Conservation (phyloP, 2,797 vertebrate species). For the Argyrosomus regius region DNA sequence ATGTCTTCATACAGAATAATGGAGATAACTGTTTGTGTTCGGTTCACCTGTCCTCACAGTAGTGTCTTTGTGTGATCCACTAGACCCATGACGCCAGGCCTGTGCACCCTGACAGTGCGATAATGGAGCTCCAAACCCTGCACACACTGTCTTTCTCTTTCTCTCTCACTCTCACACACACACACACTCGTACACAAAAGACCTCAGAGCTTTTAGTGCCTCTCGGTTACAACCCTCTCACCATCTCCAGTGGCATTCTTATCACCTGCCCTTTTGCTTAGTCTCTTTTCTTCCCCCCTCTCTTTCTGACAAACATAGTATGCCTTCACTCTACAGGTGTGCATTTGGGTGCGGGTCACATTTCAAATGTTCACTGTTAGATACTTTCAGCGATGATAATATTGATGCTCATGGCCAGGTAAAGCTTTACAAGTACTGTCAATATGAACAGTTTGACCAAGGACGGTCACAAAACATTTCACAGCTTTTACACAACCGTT, state of each 20-base stretch:
- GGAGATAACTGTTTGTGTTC: conserved; percentile 36
- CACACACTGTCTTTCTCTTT: conserved; percentile 29
- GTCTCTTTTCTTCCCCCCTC: conserved; percentile 9
- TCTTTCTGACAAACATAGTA: conserved; percentile 32
- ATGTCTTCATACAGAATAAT: conserved; percentile 33
- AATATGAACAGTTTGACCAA: neutral
- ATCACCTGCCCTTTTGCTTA: conserved; percentile 63
- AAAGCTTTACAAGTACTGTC: neutral
- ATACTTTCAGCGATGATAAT: conserved; percentile 1
- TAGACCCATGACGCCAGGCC: conserved; percentile 80
- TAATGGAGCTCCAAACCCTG: conserved; percentile 72
- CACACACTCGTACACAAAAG: conserved; percentile 49
- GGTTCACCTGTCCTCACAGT: conserved; percentile 70
- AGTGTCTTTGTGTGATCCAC: conserved; percentile 78
- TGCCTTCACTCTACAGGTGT: conserved; percentile 61
- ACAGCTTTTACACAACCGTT: too few relatives aligned
- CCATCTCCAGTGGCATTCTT: conserved; percentile 71
- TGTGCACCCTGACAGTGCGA: conserved; percentile 70
- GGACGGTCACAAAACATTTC: neutral
- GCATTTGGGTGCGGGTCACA: conserved; percentile 37
- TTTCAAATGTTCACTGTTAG: conserved; percentile 44
- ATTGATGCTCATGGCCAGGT: neutral
- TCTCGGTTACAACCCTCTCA: conserved; percentile 74
- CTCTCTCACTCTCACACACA: conserved; percentile 9
- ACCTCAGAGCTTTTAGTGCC: conserved; percentile 74